A percentile compares a stretch with the other conserved stretches of the same genome.
These are phyloP conservation scores for Anniella stebbinsi DNA, from an alignment of 2,797 vertebrate genomes.

Conservation along the genomic window DNA sequence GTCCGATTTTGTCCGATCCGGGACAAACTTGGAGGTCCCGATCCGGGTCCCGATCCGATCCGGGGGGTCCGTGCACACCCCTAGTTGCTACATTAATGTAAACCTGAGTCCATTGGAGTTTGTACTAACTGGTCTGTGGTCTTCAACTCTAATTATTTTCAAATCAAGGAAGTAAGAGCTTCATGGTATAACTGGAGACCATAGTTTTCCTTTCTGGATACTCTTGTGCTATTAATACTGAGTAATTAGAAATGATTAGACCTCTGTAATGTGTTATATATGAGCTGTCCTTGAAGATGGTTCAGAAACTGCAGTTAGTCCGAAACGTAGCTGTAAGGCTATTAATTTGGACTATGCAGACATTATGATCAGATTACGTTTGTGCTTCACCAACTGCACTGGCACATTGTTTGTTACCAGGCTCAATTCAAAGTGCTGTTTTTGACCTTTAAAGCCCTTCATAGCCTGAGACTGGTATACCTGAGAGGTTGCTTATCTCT, in stretches of 20 bases:
- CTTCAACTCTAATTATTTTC: not conserved
- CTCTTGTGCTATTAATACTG: not conserved
- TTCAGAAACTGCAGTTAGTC: not conserved
- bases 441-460: not conserved
- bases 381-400: not conserved
- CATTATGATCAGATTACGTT: not conserved
- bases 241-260: not conserved
- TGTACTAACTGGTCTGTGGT: not conserved
- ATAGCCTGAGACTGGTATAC: not conserved
- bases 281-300: not conserved
- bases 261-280: not conserved
- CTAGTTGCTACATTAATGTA: no score
- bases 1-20: no score
- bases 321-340: not conserved
- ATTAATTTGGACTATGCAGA: no score
- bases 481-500: not conserved
- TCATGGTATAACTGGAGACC: not conserved
- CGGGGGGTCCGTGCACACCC: no score
- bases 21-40: no score
- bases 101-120: not conserved
- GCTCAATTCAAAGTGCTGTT: not conserved
- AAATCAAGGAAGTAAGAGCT: not conserved
- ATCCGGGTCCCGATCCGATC: no score
- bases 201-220: not conserved
- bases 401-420: not conserved